Evolutionary conservation across 2,888 invertebrate species (phyloP), one percentile per base, ranked within the genome.

Genomic region (Nomada goodeniana): DNA sequence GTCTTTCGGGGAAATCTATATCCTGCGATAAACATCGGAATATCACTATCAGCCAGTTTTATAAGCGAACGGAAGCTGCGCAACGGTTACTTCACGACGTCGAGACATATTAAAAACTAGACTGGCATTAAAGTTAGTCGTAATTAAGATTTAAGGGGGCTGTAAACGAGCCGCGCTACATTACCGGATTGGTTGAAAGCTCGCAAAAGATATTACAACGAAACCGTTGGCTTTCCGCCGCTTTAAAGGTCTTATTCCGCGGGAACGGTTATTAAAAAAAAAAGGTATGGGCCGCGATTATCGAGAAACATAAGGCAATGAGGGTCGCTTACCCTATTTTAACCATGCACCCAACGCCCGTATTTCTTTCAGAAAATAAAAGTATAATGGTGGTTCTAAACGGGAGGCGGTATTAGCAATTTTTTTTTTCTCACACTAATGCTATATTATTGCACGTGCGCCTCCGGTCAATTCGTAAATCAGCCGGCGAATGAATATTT

Each of bases 401-500:
- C 3, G 36, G 57, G 52, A 57, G 61, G 20, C 47, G 78, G 59
- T 71, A 77, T 82, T 85, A 82, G 76, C 76, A 82, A 80, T 80
- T 85, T 44, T 63, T 47, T 82, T 82, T 86, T 23, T 23, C 23
- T 70, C 68, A 73, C 20, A 84, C 72, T 63, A 86, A 83, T 67
- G 63, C 60, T 65, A 65, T 80, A 78, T 82, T 85, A 82, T 67
- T 71, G 77, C 70, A 18, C 64, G 42, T 50, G 70, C 61, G 61
- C 65, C 72, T 36, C 64, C 67, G 76, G 67, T 82, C 78, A 67
- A 85, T 80, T 82, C 83, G 87, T 90, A 89, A 91, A 91, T 91
- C 90, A 91, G 74, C 80, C 79, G 78, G 73, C 72, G 80, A 85
- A 90, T 90, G 91, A 91, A 90, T 90, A 91, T 90, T 90, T 90